Evolutionary conservation across 2,888 invertebrate genomes (phyloP).

Genomic region (Salticus scenicus): DNA sequence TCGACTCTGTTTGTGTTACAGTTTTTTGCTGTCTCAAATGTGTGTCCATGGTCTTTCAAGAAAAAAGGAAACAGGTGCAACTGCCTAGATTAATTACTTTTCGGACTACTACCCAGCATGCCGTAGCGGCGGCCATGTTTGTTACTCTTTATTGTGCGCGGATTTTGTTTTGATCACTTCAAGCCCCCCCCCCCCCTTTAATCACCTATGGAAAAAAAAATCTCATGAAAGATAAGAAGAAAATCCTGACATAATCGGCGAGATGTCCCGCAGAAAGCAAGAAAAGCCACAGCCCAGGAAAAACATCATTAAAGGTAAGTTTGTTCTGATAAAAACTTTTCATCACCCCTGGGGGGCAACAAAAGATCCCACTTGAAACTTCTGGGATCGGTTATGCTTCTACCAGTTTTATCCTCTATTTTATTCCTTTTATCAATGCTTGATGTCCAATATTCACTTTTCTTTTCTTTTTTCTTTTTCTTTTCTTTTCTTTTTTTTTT

Average conservation of each 20-base stretch:
- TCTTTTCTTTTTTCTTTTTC: too few relatives aligned
- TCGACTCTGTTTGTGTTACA: background rate
- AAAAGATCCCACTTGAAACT: background rate
- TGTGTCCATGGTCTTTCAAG: constrained; percentile 10
- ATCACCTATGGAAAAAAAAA: background rate
- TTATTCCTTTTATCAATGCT: too few relatives aligned
- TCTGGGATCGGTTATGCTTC: background rate
- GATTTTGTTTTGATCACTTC: constrained; percentile 11
- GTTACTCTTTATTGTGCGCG: constrained; percentile 40
- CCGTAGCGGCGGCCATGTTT: constrained; percentile 65
- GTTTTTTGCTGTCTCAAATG: background rate
- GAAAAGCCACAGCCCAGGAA: constrained; percentile 77
- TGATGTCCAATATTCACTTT: too few relatives aligned
- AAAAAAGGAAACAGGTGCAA: constrained; percentile 50
- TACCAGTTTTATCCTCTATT: too few relatives aligned
- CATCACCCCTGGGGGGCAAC: background rate
- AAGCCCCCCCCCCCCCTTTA: background rate
- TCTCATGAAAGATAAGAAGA: constrained; percentile 12
- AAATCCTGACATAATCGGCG: constrained; percentile 25
- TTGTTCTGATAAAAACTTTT: constrained; percentile 3
- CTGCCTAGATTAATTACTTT: constrained; percentile 22
- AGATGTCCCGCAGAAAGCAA: constrained; percentile 76
- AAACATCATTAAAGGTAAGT: constrained; percentile 76
- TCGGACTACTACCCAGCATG: constrained; percentile 63
- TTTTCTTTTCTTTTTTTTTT: too few relatives aligned